These are phyloP conservation scores for Encarsia formosa DNA, from an alignment of 2,888 invertebrate species.

Conservation along the genomic window DNA sequence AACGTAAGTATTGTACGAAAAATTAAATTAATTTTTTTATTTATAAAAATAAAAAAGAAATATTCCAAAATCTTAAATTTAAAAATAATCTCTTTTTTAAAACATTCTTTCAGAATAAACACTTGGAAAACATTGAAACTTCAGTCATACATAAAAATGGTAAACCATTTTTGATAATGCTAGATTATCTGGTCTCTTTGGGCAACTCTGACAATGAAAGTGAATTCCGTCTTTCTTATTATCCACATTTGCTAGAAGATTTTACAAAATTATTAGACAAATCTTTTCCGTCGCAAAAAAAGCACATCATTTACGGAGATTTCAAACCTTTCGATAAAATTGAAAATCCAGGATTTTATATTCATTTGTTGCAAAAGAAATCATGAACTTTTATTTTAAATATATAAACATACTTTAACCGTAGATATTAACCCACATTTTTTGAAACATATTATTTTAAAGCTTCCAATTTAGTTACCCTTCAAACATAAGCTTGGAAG, in stretches of 20 bases:
- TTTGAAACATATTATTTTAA: no score
- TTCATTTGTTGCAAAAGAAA: constrained; percentile 73
- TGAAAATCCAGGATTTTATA: constrained; percentile 73
- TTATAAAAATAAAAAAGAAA: neutral
- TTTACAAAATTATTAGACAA: constrained; percentile 70
- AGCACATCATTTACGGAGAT: constrained; percentile 74
- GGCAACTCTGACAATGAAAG: constrained; percentile 37
- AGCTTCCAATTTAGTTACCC: no score
- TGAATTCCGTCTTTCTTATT: constrained; percentile 83
- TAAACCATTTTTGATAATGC: constrained; percentile 61
- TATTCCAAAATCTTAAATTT: no score
- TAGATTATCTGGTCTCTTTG: constrained; percentile 71
- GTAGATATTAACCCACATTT: no score
- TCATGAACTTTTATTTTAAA: no score
- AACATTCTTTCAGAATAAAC: constrained; percentile 62
- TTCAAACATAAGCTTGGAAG: no score
- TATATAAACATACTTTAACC: no score
- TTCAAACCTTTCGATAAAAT: constrained; percentile 68
- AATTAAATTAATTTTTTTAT: neutral
- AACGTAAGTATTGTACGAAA: constrained; percentile 62
- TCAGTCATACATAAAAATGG: constrained; percentile 1
- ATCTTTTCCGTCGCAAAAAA: constrained; percentile 62
- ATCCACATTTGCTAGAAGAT: constrained; percentile 71
- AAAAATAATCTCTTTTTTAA: constrained; percentile 3
- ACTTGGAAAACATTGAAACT: constrained; percentile 78